These are phyloP conservation scores for Peribatodes rhomboidaria DNA, from an alignment of 2,888 invertebrate genomes.

Conservation along the genomic window DNA sequence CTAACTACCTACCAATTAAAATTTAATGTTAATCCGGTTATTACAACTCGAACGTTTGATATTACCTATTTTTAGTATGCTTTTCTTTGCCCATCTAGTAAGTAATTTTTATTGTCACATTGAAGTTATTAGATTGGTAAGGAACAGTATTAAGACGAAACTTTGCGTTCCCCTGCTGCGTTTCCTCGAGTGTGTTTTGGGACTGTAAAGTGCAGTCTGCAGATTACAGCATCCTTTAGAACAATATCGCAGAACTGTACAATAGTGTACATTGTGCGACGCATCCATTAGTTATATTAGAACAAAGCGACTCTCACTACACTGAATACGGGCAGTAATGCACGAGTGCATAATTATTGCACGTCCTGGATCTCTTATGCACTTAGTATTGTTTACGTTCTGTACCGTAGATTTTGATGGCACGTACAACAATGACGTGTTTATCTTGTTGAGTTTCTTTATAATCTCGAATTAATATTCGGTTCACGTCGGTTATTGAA, in stretches of 20 bases:
- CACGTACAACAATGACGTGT: neutral
- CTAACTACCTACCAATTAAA: no score
- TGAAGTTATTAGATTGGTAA: no score
- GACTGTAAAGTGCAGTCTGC: neutral
- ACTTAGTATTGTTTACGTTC: neutral
- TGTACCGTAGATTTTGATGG: neutral
- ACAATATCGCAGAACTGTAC: neutral
- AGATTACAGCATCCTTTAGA: neutral
- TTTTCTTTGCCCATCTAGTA: no score
- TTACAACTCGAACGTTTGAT: no score
- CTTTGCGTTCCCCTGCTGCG: neutral
- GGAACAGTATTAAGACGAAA: no score
- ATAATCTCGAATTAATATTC: neutral
- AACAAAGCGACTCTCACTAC: slow-evolving; percentile 36
- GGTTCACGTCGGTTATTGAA: no score
- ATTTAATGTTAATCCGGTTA: no score
- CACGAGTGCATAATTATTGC: neutral
- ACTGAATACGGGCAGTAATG: slow-evolving; percentile 3
- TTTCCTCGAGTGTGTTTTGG: neutral
- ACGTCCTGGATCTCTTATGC: neutral
- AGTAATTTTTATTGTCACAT: no score
- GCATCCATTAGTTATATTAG: slow-evolving; percentile 46
- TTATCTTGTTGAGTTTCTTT: neutral
- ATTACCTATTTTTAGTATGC: no score
- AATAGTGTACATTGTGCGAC: slow-evolving; percentile 21